These are phyloP conservation scores for Nyctibius grandis DNA, from an alignment of 2,797 vertebrate species.

Conservation along the genomic window DNA sequence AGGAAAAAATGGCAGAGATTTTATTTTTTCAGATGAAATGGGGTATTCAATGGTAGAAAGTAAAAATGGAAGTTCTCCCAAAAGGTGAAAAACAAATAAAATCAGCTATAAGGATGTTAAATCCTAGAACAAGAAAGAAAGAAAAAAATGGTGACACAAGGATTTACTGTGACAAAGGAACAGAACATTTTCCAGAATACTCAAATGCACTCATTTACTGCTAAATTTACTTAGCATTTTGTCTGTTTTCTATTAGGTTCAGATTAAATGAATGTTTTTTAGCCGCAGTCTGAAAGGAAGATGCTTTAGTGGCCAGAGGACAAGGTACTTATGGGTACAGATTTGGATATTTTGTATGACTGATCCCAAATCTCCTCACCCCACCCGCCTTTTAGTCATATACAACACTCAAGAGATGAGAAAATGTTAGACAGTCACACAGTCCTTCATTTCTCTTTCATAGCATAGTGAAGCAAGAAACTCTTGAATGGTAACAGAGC, in stretches of 20 bases:
- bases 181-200: neutral
- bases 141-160: neutral
- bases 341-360: neutral
- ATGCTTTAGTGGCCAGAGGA: neutral
- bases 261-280: neutral
- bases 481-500: neutral
- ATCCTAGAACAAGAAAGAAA: neutral
- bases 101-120: neutral
- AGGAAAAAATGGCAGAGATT: neutral
- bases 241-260: neutral
- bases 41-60: neutral
- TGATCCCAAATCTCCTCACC: neutral
- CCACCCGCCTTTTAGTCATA: neutral
- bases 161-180: neutral
- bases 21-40: neutral
- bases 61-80: neutral
- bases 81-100: neutral
- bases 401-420: neutral
- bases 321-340: neutral
- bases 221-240: neutral
- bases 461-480: neutral
- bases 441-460: slow-evolving; percentile 61
- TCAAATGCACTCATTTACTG: neutral
- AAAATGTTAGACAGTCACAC: neutral
- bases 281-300: neutral